Percentiles rank a stretch among this genome's conserved stretches.
phyloP scores from a whole-genome alignment of 92 coral and sea anemone genomes.

The Parazoanthus darwini region DNA sequence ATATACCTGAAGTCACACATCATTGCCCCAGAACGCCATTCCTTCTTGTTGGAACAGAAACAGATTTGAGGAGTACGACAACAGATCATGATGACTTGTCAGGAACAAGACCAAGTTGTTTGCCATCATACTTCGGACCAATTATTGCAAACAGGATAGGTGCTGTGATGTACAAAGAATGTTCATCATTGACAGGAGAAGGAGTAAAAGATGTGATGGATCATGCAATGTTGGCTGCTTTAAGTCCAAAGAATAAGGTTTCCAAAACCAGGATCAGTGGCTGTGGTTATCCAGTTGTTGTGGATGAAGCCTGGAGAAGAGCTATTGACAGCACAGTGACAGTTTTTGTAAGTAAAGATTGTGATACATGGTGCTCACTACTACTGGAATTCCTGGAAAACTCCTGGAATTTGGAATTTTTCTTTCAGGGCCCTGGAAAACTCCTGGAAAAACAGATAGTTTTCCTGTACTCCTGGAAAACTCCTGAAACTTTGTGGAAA shows the following conservation, averaged over 20 bases:
- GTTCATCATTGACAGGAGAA: background rate
- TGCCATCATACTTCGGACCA: conserved; percentile 2
- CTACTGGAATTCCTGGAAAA: too few species aligned
- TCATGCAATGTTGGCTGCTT: background rate
- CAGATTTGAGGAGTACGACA: background rate
- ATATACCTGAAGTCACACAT: background rate
- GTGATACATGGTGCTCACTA: background rate
- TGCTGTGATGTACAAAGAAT: conserved; percentile 18
- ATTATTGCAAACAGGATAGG: background rate
- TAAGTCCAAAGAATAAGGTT: background rate
- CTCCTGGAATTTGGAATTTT: too few species aligned
- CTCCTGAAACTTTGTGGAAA: too few species aligned
- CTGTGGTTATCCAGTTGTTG: background rate
- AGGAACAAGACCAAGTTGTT: conserved; percentile 3
- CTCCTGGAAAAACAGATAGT: too few species aligned
- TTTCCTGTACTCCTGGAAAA: too few species aligned
- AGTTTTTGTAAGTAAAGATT: conserved; percentile 5
- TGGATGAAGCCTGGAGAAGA: background rate
- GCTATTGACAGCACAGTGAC: background rate
- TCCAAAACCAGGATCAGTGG: too few species aligned
- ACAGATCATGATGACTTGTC: background rate
- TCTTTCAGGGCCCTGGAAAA: too few species aligned
- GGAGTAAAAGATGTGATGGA: background rate
- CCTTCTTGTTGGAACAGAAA: conserved; percentile 21
- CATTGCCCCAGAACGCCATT: background rate